Conservation (phyloP, 2,888 invertebrate genomes). For the Periphyllus acericola region DNA sequence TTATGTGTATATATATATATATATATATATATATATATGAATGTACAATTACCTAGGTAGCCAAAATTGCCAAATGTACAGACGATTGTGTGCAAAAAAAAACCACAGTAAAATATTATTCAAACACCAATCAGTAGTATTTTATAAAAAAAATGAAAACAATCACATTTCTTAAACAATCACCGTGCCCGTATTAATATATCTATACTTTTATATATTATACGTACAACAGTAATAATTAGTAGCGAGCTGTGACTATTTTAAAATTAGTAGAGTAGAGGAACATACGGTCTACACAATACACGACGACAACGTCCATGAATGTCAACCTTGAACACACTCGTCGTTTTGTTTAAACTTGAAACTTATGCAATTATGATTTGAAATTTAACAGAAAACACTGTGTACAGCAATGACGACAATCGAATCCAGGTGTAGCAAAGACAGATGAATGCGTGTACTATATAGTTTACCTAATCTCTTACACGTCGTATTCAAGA, state of each 20-base stretch:
- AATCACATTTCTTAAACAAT: not conserved
- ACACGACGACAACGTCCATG: slow-evolving; percentile 38
- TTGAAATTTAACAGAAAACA: slow-evolving; percentile 4
- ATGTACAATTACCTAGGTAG: not conserved
- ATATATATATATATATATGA: not conserved
- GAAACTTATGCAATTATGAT: slow-evolving; percentile 49
- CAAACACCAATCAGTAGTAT: not conserved
- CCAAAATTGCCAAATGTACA: not conserved
- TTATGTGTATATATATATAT: not conserved
- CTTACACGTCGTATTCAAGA: too few species aligned
- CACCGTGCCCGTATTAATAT: too few species aligned
- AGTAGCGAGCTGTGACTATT: slow-evolving; percentile 16
- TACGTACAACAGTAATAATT: slow-evolving; percentile 7
- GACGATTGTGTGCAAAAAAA: not conserved
- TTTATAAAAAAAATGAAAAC: not conserved
- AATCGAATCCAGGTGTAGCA: too few species aligned
- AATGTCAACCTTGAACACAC: slow-evolving; percentile 56
- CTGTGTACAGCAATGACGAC: not conserved
- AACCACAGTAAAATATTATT: not conserved
- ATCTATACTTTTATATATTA: not conserved
- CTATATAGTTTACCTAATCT: too few species aligned
- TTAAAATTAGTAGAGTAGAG: slow-evolving; percentile 29
- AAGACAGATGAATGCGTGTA: too few species aligned
- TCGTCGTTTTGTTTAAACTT: slow-evolving; percentile 55
- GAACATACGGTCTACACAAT: not conserved